Evolutionary conservation across 2,113 vertebrate species (phyloP).

Genomic region (Condylura cristata): DNA sequence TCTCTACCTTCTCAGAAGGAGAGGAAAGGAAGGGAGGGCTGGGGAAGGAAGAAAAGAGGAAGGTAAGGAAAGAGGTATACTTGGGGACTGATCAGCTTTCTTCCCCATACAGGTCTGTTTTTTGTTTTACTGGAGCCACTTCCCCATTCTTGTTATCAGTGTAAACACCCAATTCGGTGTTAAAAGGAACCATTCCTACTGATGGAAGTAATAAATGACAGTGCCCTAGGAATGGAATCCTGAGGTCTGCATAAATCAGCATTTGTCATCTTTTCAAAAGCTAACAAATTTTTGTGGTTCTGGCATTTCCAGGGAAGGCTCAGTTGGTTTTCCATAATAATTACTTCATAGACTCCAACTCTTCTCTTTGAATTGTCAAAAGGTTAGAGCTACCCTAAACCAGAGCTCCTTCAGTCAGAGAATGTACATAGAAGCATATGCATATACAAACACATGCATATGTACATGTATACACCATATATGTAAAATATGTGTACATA

Average conservation of each 20-base stretch:
- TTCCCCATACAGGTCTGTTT: background rate
- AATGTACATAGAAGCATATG: background rate
- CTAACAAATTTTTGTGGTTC: conserved; percentile 73
- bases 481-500: background rate
- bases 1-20: background rate
- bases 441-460: background rate
- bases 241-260: conserved; percentile 60
- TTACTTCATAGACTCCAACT: conserved; percentile 62
- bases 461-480: background rate
- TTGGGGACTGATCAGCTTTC: background rate
- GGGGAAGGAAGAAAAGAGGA: background rate
- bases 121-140: conserved; percentile 66
- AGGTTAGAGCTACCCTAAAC: conserved; percentile 69
- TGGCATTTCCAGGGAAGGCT: conserved; percentile 78
- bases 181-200: conserved; percentile 74
- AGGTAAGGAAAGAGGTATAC: background rate
- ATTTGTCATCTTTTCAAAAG: conserved; percentile 63
- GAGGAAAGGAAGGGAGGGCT: background rate
- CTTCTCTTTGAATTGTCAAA: conserved; percentile 61
- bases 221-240: conserved; percentile 68
- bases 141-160: conserved; percentile 56
- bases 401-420: conserved; percentile 49
- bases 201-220: conserved; percentile 76
- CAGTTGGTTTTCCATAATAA: conserved; percentile 71
- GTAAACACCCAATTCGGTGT: conserved; percentile 64